A percentile compares a stretch with the other conserved stretches of the same genome.
Evolutionary conservation across 2,113 vertebrate genomes (phyloP).

Genomic region (Mustela nigripes): DNA sequence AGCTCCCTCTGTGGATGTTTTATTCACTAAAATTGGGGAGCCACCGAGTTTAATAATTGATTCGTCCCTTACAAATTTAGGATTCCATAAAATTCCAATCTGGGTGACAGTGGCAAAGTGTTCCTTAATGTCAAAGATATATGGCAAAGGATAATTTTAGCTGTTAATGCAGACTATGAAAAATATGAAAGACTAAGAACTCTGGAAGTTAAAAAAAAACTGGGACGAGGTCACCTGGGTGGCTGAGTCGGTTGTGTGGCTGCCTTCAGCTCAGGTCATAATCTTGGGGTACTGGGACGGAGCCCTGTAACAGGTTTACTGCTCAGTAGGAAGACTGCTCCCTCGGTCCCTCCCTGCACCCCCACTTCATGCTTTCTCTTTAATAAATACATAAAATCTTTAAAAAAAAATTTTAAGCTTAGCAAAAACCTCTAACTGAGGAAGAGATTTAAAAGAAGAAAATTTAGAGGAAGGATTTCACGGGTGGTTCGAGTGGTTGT

Average conservation of each 20-base stretch:
- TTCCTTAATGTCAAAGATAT: conserved; percentile 67
- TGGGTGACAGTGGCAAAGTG: conserved; percentile 54
- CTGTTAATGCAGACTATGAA: conserved; percentile 62
- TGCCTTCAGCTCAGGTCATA: neutral
- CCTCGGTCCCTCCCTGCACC: neutral
- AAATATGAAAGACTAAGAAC: conserved; percentile 34
- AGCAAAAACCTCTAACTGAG: neutral
- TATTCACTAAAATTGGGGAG: conserved; percentile 67
- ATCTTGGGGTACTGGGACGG: neutral
- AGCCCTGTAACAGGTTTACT: neutral
- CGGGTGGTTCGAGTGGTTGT: neutral
- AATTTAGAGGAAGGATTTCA: neutral
- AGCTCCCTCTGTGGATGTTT: conserved; percentile 12
- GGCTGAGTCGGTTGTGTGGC: neutral
- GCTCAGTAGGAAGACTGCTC: neutral
- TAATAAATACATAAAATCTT: neutral
- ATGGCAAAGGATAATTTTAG: conserved; percentile 69
- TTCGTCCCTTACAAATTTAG: conserved; percentile 71
- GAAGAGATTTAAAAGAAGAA: conserved; percentile 4
- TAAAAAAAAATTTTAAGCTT: neutral
- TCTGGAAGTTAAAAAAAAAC: conserved; percentile 37
- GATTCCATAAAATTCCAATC: conserved; percentile 67
- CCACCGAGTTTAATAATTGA: conserved; percentile 73
- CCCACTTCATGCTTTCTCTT: neutral
- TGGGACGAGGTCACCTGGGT: neutral